phyloP scores from a whole-genome alignment of 2,113 vertebrate species.

The Ia io region DNA sequence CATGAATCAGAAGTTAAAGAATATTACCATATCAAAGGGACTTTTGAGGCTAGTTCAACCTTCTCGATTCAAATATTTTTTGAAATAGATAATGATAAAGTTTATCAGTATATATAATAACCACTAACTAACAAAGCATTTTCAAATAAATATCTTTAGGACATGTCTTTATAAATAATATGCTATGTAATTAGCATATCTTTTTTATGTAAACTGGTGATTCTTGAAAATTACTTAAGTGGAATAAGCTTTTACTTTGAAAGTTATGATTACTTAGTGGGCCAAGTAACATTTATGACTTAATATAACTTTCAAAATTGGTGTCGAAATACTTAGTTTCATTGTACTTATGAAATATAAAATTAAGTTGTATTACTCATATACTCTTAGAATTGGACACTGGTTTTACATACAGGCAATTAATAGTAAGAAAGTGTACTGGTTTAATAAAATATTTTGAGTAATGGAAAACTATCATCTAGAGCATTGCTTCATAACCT shows the following conservation, averaged over 20 bases:
- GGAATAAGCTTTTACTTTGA: not conserved
- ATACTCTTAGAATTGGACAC: not conserved
- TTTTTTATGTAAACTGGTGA: not conserved
- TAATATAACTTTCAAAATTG: not conserved
- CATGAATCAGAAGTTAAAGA: not conserved
- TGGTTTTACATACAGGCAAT: not conserved
- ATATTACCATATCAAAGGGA: not conserved
- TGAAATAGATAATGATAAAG: not conserved
- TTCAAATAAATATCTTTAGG: not conserved
- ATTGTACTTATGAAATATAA: not conserved
- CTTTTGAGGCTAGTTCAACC: not conserved
- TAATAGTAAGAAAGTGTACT: not conserved
- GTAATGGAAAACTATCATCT: not conserved
- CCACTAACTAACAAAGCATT: not conserved
- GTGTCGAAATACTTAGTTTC: not conserved
- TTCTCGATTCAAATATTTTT: not conserved
- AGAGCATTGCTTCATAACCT: not conserved
- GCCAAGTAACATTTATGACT: not conserved
- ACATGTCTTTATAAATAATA: not conserved
- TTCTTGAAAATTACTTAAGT: slow-evolving; percentile 15
- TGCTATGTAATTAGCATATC: not conserved
- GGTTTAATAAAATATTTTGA: not conserved
- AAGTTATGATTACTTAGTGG: not conserved
- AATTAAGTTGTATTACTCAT: not conserved
- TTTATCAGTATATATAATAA: not conserved